Conservation (phyloP, 2,113 vertebrate genomes). For the Eclectus roratus region DNA sequence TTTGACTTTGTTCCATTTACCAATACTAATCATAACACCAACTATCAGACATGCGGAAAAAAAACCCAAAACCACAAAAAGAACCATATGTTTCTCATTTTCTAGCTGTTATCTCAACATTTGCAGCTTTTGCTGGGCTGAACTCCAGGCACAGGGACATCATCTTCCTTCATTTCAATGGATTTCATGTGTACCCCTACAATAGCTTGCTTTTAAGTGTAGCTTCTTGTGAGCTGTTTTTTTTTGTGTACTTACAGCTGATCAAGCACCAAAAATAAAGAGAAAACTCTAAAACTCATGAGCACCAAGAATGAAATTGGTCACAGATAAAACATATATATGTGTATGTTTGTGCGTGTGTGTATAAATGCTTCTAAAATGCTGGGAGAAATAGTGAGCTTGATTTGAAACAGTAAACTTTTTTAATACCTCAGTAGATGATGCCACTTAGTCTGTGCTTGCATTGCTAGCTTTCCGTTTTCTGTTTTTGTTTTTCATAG, state of each 20-base stretch:
- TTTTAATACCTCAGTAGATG: neutral
- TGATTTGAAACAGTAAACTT: neutral
- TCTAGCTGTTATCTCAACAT: slow-evolving; percentile 18
- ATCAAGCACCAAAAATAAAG: neutral
- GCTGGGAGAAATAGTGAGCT: neutral
- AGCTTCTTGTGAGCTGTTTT: neutral
- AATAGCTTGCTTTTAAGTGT: neutral
- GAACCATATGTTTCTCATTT: neutral
- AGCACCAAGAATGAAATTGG: neutral
- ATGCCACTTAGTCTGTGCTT: neutral
- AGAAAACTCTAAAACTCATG: neutral
- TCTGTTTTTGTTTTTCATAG: neutral
- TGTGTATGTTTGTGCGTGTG: rapidly evolving
- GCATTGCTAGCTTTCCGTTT: neutral
- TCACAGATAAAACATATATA: neutral
- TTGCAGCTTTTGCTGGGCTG: slow-evolving; percentile 5
- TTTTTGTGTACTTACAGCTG: neutral
- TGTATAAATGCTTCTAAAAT: neutral
- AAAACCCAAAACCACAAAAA: neutral
- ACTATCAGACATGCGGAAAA: neutral
- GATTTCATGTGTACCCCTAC: neutral
- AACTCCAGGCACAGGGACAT: neutral
- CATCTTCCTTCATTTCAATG: neutral
- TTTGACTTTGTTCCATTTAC: neutral
- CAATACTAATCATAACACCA: neutral